Evolutionary conservation across 2,888 invertebrate genomes (phyloP), one percentile per base, ranked within the genome.

Genomic region (Philereme transversata): DNA sequence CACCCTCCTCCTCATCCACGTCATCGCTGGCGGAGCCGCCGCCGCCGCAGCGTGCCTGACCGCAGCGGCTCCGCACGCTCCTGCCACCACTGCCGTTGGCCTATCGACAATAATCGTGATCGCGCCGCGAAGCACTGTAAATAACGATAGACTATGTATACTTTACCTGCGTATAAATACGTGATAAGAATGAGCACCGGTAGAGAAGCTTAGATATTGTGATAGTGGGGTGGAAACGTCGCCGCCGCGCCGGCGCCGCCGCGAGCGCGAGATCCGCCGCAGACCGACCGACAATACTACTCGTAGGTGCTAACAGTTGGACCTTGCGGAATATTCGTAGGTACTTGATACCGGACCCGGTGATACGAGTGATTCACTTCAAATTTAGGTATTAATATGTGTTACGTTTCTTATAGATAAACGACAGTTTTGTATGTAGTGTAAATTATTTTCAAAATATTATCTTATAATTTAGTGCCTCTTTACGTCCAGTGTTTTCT

Each of bases 1-100:
- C 93, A 65, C 93, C 94, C 67, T 93, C 94, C 77, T 94, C 94
- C 22, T 94, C 94, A 47, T 94, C 94, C 57, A 94, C 94, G 59
- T 94, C 94, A 54, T 94, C 94, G 66, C 93, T 94, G 73, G 90
- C 87, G 84, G 94, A 81, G 88, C 94, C 75, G 80, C 95, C 75
- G 78, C 94, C 72, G 76, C 93, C 78, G 71, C 93, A 78, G 78
- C 94, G 83, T 78, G 90, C 94, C 75, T 94, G 94, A 83, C 93
- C 93, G 72, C 90, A 87, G 75, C 91, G 76, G 93, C 93, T 78
- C 87, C 90, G 60, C 79, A 87, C 90, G 60, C 93, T 93, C 72
- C 93, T 93, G 71, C 93, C 93, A 73, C 79, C 88, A 85, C 93
- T 93, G 71, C 93, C 93, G 73, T 79, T 88, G 85, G 93, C 87